Conservation (phyloP, 2,888 invertebrate genomes). For the Agrilus mali region DNA sequence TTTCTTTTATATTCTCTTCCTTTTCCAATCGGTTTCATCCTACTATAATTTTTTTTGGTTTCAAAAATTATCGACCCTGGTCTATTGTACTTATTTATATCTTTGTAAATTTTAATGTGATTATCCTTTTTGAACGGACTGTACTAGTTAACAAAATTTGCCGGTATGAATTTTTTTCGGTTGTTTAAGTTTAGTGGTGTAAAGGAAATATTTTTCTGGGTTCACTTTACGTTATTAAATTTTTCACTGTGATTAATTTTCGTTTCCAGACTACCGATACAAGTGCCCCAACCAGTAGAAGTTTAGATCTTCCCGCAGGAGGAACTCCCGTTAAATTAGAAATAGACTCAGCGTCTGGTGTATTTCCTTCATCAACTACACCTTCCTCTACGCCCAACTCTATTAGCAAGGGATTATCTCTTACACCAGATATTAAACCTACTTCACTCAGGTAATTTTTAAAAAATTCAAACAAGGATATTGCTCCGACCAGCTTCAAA, state of each 20-base stretch:
- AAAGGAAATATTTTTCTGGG: not conserved
- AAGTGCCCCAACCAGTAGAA: conserved; percentile 41
- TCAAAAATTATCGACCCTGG: too few species aligned
- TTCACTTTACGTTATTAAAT: too few species aligned
- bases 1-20: too few species aligned
- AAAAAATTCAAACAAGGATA: not conserved
- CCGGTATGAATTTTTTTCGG: not conserved
- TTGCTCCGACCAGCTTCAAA: not conserved
- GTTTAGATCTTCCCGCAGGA: conserved; percentile 27
- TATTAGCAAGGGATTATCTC: conserved; percentile 37
- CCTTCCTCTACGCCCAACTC: conserved; percentile 38
- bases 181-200: not conserved
- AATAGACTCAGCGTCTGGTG: conserved; percentile 25
- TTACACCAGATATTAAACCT: conserved; percentile 34
- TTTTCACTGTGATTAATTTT: not conserved
- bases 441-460: conserved; percentile 25
- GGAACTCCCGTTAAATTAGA: conserved; percentile 30
- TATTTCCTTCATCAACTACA: conserved; percentile 33
- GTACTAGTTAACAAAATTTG: too few species aligned
- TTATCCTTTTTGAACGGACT: too few species aligned
- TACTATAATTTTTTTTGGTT: too few species aligned
- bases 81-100: too few species aligned
- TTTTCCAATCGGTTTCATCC: too few species aligned
- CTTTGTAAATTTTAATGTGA: too few species aligned
- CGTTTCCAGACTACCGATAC: conserved; percentile 43